Evolutionary conservation across 2,888 invertebrate species (phyloP), one percentile per base, ranked within the genome.

Genomic region (Pemphredon lugubris): DNA sequence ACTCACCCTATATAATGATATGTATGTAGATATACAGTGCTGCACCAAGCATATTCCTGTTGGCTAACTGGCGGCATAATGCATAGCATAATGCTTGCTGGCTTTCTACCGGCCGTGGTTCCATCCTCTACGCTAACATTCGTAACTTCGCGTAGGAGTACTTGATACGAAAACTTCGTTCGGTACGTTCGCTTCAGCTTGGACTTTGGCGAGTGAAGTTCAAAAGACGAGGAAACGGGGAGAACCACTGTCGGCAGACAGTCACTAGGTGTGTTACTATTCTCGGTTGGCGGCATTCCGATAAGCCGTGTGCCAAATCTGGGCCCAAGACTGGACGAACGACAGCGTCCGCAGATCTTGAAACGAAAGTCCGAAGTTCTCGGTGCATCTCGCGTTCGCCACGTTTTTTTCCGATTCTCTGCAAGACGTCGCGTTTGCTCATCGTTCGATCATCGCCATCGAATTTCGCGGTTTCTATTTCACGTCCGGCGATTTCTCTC

Each of bases 251-350:
- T 40, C 71, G 66, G 65, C 69, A 75, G 74, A 82, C 75, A 77
- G 82, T 78, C 71, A 74, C 75, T 84, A 77, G 77, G 81, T 65
- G 74, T 51, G 79, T 83, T 85, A 85, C 86, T 88, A 88, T 88
- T 88, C 86, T 87, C 79, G 87, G 86, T 86, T 84, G 82, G 79
- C 81, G 84, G 81, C 86, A 87, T 87, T 87, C 86, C 87, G 85
- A 88, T 87, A 86, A 86, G 83, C 82, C 58, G 84, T 82, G 86
- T 87, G 87, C 87, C 87, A 87, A 87, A 87, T 86, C 83, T 81
- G 77, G 70, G 59, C 67, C 53, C 61, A 64, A 77, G 71, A 65
- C 74, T 79, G 60, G 75, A 73, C 64, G 64, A 64, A 57, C 69
- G 59, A 61, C 64, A 57, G 48, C 32, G 67, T 60, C 58, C 54